phyloP scores from a whole-genome alignment of 2,113 vertebrate species.

The Petaurus breviceps region DNA sequence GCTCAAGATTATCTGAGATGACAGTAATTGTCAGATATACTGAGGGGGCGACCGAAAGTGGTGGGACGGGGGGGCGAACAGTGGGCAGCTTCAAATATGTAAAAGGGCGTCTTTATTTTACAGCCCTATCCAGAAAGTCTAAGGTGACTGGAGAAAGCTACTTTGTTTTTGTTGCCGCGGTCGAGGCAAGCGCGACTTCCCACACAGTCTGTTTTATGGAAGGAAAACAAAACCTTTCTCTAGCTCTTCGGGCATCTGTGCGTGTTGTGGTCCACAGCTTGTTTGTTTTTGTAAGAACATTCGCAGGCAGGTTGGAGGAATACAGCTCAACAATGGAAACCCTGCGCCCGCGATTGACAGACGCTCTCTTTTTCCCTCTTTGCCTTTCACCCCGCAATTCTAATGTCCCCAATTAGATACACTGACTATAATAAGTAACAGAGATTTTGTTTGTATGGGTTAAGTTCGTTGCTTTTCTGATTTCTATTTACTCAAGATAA shows the following conservation, averaged over 20 bases:
- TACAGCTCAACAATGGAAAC: constrained; percentile 41
- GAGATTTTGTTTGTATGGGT: constrained; percentile 84
- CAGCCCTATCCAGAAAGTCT: background rate
- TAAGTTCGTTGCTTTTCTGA: constrained; percentile 88
- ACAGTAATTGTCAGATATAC: background rate
- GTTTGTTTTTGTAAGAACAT: background rate
- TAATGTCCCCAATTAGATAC: constrained; percentile 82
- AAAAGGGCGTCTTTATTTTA: background rate
- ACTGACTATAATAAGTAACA: constrained; percentile 79
- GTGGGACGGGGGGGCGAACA: background rate
- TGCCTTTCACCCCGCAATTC: constrained; percentile 68
- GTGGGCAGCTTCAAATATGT: background rate
- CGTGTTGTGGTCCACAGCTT: background rate
- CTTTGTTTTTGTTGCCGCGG: background rate
- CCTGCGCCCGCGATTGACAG: background rate
- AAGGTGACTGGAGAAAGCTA: background rate
- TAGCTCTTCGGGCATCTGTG: background rate
- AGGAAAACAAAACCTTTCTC: background rate
- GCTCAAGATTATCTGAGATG: background rate
- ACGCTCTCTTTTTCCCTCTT: constrained; percentile 44
- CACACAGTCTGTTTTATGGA: constrained; percentile 31
- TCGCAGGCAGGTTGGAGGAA: background rate
- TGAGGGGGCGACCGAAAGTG: background rate
- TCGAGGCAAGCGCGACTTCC: background rate
- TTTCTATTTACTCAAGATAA: constrained; percentile 91